phyloP scores from a whole-genome alignment of 1,140 invertebrate genomes.

The Brachionus plicatilis region DNA sequence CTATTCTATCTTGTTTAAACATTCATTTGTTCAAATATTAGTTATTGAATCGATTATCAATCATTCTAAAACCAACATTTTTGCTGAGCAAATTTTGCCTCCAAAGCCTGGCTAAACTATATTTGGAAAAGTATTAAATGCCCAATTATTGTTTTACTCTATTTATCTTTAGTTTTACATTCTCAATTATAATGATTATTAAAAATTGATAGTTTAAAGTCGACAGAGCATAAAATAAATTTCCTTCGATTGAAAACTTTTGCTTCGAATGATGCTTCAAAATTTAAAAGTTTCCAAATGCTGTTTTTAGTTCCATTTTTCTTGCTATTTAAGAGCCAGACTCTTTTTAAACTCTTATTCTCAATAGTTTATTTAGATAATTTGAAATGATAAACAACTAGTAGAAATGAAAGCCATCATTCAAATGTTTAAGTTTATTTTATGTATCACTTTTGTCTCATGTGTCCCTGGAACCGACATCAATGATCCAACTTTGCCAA shows the following conservation, averaged over 20 bases:
- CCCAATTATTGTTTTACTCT: slow-evolving; percentile 5
- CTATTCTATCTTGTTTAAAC: slow-evolving; percentile 2
- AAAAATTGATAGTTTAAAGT: slow-evolving; percentile 33
- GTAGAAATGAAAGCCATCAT: background rate
- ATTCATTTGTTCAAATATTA: slow-evolving; percentile 8
- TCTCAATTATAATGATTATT: slow-evolving; percentile 15
- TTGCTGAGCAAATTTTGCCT: background rate
- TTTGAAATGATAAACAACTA: background rate
- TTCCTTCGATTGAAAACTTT: slow-evolving; percentile 17
- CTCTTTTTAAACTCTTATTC: background rate
- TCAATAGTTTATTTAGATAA: background rate
- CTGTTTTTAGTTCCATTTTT: background rate
- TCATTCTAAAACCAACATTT: slow-evolving; percentile 24
- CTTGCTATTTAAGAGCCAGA: background rate
- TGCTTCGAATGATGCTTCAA: background rate
- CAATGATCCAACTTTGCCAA: background rate
- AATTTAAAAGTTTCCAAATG: background rate
- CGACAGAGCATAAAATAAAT: slow-evolving; percentile 33
- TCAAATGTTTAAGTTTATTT: background rate
- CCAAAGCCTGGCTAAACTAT: background rate
- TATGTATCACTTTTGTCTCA: background rate
- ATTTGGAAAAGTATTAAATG: background rate
- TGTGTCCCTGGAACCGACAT: background rate
- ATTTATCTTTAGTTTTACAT: slow-evolving; percentile 1
- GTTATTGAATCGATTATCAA: slow-evolving; percentile 34